Conservation (phyloP, 2,888 invertebrate species). For the Napeogenes inachia region DNA sequence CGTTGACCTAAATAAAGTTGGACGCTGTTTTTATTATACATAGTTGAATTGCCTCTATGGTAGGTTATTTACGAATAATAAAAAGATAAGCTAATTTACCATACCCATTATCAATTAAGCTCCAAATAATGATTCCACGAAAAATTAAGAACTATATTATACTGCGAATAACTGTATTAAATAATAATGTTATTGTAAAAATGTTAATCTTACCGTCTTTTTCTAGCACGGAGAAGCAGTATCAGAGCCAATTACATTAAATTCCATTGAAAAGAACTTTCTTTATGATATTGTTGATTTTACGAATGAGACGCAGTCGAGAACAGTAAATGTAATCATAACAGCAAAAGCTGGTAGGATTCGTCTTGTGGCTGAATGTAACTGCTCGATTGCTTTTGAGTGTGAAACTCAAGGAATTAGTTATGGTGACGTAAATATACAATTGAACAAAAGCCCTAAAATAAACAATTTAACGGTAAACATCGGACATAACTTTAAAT, state of each 20-base stretch:
- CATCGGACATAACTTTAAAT: background rate
- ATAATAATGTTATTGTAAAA: too few species aligned
- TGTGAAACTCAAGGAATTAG: slow-evolving; percentile 43
- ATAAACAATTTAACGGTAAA: slow-evolving; percentile 38
- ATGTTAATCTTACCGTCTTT: too few species aligned
- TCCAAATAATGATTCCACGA: too few species aligned
- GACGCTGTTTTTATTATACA: too few species aligned
- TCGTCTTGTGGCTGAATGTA: slow-evolving; percentile 47
- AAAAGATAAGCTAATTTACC: too few species aligned
- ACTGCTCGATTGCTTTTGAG: slow-evolving; percentile 42
- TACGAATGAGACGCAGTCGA: slow-evolving; percentile 50
- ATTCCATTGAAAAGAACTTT: slow-evolving; percentile 56
- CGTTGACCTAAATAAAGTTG: background rate
- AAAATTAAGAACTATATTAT: too few species aligned
- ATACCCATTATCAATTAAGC: too few species aligned
- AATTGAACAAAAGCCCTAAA: slow-evolving; percentile 43
- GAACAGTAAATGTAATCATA: slow-evolving; percentile 38
- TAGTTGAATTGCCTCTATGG: too few species aligned
- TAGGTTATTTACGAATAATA: too few species aligned
- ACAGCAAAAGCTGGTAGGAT: slow-evolving; percentile 40
- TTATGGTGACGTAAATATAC: slow-evolving; percentile 45
- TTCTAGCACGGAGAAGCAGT: slow-evolving; percentile 46
- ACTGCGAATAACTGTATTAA: too few species aligned
- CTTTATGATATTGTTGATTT: slow-evolving; percentile 52
- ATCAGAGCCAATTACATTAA: slow-evolving; percentile 42